Percentiles rank a stretch among this genome's conserved stretches.
Evolutionary conservation across 2,113 vertebrate genomes (phyloP).

Genomic region (Cyphomyrus discorhynchus): DNA sequence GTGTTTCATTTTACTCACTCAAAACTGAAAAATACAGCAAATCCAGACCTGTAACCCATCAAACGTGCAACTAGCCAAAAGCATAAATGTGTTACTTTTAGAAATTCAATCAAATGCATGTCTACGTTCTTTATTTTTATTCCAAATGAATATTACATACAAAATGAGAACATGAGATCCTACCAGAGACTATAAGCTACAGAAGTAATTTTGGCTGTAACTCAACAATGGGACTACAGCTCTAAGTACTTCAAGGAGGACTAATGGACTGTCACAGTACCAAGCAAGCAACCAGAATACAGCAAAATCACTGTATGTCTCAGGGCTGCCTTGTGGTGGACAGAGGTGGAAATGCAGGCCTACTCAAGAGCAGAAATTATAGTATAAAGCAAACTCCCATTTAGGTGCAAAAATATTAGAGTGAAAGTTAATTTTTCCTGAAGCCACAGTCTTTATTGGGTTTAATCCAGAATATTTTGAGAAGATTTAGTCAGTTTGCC

Average conservation of each 20-base stretch:
- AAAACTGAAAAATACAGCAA: not conserved
- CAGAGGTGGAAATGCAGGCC: not conserved
- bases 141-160: not conserved
- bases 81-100: not conserved
- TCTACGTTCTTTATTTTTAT: not conserved
- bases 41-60: not conserved
- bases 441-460: not conserved
- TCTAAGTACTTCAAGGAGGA: not conserved
- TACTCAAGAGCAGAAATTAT: not conserved
- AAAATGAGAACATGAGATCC: not conserved
- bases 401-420: not conserved
- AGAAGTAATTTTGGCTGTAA: not conserved
- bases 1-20: not conserved
- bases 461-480: not conserved
- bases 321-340: not conserved
- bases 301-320: not conserved
- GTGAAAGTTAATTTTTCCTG: not conserved
- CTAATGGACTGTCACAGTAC: not conserved
- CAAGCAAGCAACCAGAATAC: not conserved
- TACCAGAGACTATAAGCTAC: not conserved
- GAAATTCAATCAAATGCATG: not conserved
- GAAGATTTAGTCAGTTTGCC: not conserved
- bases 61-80: not conserved
- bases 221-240: not conserved
- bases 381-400: not conserved